Percentiles rank a stretch among this genome's conserved stretches.
phyloP scores from a whole-genome alignment of 2,888 invertebrate genomes.

The Drosophila bunnanda region DNA sequence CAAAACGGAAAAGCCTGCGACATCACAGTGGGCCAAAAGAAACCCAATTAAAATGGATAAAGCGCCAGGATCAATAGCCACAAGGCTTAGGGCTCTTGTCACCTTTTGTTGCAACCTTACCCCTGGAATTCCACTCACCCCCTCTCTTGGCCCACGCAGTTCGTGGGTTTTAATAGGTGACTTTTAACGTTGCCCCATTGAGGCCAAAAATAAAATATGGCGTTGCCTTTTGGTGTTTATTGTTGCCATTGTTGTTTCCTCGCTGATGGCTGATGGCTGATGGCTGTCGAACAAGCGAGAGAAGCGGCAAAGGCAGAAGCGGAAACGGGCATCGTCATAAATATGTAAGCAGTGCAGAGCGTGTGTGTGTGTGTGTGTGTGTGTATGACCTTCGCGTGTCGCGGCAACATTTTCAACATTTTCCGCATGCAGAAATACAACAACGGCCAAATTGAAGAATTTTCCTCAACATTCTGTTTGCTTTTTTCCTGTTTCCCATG shows the following conservation, averaged over 20 bases:
- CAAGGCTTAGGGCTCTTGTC: background rate
- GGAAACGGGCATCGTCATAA: slow-evolving; percentile 36
- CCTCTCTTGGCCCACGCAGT: background rate
- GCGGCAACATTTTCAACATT: slow-evolving; percentile 38
- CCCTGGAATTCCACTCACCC: background rate
- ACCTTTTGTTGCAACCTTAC: slow-evolving; percentile 4
- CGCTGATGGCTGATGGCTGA: slow-evolving; percentile 11
- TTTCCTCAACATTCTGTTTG: slow-evolving; percentile 5
- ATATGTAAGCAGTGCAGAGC: slow-evolving; percentile 24
- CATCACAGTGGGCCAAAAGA: background rate
- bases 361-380: slow-evolving; percentile 11
- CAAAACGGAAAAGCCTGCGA: too few species aligned
- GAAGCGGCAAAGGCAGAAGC: slow-evolving; percentile 5
- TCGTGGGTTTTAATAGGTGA: slow-evolving; percentile 7
- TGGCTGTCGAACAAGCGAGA: slow-evolving; percentile 28
- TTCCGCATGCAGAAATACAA: slow-evolving; percentile 34
- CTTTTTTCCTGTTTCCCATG: slow-evolving; percentile 1
- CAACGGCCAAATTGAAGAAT: slow-evolving; percentile 18
- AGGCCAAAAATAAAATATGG: slow-evolving; percentile 30
- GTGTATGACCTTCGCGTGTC: slow-evolving; percentile 53
- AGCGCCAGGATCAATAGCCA: background rate
- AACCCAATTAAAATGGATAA: background rate
- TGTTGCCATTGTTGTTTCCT: slow-evolving; percentile 21
- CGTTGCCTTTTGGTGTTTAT: slow-evolving; percentile 27
- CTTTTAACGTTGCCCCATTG: slow-evolving; percentile 10